phyloP scores from a whole-genome alignment of 2,797 vertebrate species.

The Girardinus metallicus region DNA sequence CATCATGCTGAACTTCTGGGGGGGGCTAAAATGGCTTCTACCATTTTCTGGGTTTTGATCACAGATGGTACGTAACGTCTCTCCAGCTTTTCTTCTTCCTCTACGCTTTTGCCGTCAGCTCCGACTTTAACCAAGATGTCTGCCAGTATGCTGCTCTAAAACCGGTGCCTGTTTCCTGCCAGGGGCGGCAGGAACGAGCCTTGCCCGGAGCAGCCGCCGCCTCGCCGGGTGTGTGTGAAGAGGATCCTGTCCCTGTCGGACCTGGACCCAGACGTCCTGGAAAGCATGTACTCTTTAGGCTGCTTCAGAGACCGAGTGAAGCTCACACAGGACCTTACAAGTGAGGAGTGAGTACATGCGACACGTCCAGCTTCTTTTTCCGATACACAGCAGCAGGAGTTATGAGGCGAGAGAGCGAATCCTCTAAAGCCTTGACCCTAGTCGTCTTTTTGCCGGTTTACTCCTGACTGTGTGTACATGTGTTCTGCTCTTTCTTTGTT shows the following conservation, averaged over 20 bases:
- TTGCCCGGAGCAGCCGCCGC: slow-evolving; percentile 88
- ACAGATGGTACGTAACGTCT: not conserved
- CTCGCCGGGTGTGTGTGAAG: slow-evolving; percentile 87
- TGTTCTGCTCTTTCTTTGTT: not conserved
- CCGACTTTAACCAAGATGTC: not conserved
- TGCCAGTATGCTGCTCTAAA: not conserved
- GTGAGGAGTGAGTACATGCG: slow-evolving; percentile 87
- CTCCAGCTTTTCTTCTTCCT: not conserved
- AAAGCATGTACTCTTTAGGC: slow-evolving; percentile 92
- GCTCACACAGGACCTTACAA: slow-evolving; percentile 89
- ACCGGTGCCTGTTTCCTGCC: slow-evolving; percentile 2
- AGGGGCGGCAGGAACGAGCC: slow-evolving; percentile 91
- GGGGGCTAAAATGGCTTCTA: not conserved
- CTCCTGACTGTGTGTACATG: too few species aligned
- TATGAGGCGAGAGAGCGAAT: not conserved
- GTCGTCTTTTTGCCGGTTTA: not conserved
- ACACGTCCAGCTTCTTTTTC: slow-evolving; percentile 28
- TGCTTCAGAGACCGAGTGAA: slow-evolving; percentile 91
- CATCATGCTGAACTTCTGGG: not conserved
- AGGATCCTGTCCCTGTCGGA: slow-evolving; percentile 88
- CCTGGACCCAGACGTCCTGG: slow-evolving; percentile 91
- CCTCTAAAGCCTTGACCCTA: not conserved
- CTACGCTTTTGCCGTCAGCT: not conserved
- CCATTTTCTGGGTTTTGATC: not conserved
- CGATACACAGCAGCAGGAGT: not conserved